A percentile compares a stretch with the other conserved stretches of the same genome.
Conservation (phyloP, 2,888 invertebrate genomes). For the Leucozona laternaria region DNA sequence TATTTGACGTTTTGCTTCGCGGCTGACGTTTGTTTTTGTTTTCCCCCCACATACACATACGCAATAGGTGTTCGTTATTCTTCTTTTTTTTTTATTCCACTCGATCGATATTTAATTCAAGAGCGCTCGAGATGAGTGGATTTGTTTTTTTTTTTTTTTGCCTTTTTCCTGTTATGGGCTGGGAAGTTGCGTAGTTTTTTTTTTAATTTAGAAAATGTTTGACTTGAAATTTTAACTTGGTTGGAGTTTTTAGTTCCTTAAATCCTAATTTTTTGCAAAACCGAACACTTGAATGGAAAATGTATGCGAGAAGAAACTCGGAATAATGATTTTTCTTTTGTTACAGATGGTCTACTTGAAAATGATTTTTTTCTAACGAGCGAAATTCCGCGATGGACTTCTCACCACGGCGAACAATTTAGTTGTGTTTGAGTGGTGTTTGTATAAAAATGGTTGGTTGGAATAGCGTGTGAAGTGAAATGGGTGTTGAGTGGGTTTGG, state of each 20-base stretch:
- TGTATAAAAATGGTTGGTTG: constrained; percentile 34
- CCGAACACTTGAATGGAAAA: constrained; percentile 33
- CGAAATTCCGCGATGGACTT: constrained; percentile 61
- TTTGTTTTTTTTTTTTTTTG: constrained; percentile 33
- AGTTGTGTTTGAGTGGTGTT: constrained; percentile 64
- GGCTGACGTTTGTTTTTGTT: constrained; percentile 74
- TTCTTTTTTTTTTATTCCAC: constrained; percentile 19
- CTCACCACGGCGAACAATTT: constrained; percentile 64
- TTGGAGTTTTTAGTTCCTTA: neutral
- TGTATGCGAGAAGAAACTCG: constrained; percentile 54
- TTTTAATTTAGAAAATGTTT: constrained; percentile 38
- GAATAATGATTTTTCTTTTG: constrained; percentile 38
- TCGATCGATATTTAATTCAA: constrained; percentile 75
- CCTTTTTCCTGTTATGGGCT: constrained; percentile 55
- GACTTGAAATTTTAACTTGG: constrained; percentile 1
- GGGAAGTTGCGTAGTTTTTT: constrained; percentile 69
- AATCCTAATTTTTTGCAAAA: constrained; percentile 13
- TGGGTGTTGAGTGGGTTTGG: constrained; percentile 41
- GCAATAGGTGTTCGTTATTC: neutral
- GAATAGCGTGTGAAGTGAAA: constrained; percentile 35
- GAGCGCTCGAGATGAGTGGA: constrained; percentile 53
- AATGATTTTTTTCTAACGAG: constrained; percentile 43
- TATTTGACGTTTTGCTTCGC: constrained; percentile 70
- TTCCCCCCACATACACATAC: constrained; percentile 52
- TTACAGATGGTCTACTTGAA: constrained; percentile 54